A percentile compares a stretch with the other conserved stretches of the same genome.
Conservation (phyloP, 2,888 invertebrate species). For the Ephialtes manifestator region DNA sequence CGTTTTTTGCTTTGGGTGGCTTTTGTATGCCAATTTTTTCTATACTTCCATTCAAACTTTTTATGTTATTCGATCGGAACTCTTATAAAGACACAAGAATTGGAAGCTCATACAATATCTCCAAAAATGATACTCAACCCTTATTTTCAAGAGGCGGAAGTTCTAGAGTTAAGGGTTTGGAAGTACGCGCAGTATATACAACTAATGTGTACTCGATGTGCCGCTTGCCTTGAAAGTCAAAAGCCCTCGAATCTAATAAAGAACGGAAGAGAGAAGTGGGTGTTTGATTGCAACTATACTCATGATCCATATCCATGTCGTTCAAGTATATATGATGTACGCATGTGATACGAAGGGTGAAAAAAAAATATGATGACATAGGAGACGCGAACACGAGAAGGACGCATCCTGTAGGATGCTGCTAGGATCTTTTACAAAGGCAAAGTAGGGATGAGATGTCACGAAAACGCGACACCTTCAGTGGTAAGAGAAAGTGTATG, state of each 20-base stretch:
- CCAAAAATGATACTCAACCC: conserved; percentile 20
- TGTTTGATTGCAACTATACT: conserved; percentile 43
- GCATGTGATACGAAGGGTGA: conserved; percentile 36
- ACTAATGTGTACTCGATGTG: conserved; percentile 76
- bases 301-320: not conserved
- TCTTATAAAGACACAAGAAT: not conserved
- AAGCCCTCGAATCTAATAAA: conserved; percentile 82
- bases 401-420: too few relatives aligned
- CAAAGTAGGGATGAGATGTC: too few relatives aligned
- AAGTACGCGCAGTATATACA: conserved; percentile 10
- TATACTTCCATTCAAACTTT: conserved; percentile 49
- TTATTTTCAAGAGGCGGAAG: not conserved
- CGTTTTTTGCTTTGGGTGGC: too few relatives aligned
- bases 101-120: not conserved
- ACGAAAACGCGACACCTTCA: too few relatives aligned
- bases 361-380: conserved; percentile 48
- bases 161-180: conserved; percentile 22
- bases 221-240: conserved; percentile 73
- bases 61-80: conserved; percentile 28
- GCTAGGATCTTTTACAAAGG: too few relatives aligned
- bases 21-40: conserved; percentile 39
- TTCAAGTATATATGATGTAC: not conserved
- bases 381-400: conserved; percentile 50
- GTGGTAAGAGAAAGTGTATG: too few relatives aligned
- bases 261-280: conserved; percentile 66